These are phyloP conservation scores for Phaonia tiefii DNA, from an alignment of 2,888 invertebrate species.

Conservation along the genomic window DNA sequence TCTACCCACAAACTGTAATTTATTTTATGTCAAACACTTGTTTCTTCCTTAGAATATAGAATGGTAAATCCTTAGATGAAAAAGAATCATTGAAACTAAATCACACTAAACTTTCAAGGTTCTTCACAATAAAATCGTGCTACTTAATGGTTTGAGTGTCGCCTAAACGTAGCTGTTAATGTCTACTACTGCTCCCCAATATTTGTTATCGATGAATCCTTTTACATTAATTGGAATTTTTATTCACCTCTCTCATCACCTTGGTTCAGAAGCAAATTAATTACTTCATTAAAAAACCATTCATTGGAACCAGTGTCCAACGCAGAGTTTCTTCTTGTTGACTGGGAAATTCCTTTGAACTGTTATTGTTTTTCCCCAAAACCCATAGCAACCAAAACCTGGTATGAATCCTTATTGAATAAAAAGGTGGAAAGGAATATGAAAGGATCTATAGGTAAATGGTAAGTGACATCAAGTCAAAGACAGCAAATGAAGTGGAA, in stretches of 20 bases:
- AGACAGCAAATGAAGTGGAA: constrained; percentile 18
- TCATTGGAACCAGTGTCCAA: background rate
- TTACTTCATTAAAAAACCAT: constrained; percentile 19
- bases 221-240: constrained; percentile 3
- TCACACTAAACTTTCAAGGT: too few relatives aligned
- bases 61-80: too few relatives aligned
- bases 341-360: constrained; percentile 5
- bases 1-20: too few relatives aligned
- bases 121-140: too few relatives aligned
- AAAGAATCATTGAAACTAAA: too few relatives aligned
- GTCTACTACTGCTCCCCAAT: too few relatives aligned
- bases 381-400: background rate
- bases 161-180: too few relatives aligned
- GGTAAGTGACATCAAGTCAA: background rate
- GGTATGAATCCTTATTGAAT: too few relatives aligned
- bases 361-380: background rate
- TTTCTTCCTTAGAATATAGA: too few relatives aligned
- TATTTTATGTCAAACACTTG: too few relatives aligned
- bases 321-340: constrained; percentile 1
- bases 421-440: too few relatives aligned
- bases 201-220: background rate
- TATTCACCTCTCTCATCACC: background rate
- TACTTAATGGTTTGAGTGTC: too few relatives aligned
- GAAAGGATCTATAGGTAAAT: background rate
- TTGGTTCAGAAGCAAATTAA: background rate